Evolutionary conservation across 2,797 vertebrate species (phyloP), one percentile per base, ranked within the genome.

Genomic region (Sebastes hopkinsi): DNA sequence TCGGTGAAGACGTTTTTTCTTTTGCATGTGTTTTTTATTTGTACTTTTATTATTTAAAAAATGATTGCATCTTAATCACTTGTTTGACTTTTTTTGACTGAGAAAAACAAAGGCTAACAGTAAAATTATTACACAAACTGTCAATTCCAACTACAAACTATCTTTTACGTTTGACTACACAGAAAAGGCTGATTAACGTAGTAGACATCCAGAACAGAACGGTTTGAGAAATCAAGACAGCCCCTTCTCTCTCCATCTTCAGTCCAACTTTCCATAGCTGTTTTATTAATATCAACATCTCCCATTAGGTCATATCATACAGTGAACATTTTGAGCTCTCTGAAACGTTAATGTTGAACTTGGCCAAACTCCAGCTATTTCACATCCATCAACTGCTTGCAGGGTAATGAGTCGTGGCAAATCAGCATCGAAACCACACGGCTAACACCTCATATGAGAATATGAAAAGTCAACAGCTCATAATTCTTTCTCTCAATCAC

Each of bases 321-420:
- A 56, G 18, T 60, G 76, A 61, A 71, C 22, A 70, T 72, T 2
- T 20, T 3, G 18, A 14, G n/a, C n/a, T 59, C 34, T 68, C 29
- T 62, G 34, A 14, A 9, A 72, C 5, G 20, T 74, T 58, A 27
- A 62, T 75, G 72, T 72, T 73, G 64, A 73, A 68, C 68, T 72
- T 65, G 62, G 62, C 64, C 67, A 68, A 65, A 20, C 11, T 76
- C 25, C 13, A 4, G 12, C 67, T 67, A 42, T 46, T 25, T 61
- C 34, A 38, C 22, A 25, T 69, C 65, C 46, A 70, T 67, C 60
- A 61, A 30, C 68, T 29, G 12, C 29, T 69, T 29, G 36, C 46
- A 71, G 65, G 60, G 34, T 82, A 71, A 56, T 75, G 66, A 80
- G 54, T 71, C 42, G 14, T 64, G 67, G n/a, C 14, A 66, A 73